A percentile compares a stretch with the other conserved stretches of the same genome.
Evolutionary conservation across 53 echinoderm and acorn worm genomes (phyloP).

Genomic region (Stichopus horrens): DNA sequence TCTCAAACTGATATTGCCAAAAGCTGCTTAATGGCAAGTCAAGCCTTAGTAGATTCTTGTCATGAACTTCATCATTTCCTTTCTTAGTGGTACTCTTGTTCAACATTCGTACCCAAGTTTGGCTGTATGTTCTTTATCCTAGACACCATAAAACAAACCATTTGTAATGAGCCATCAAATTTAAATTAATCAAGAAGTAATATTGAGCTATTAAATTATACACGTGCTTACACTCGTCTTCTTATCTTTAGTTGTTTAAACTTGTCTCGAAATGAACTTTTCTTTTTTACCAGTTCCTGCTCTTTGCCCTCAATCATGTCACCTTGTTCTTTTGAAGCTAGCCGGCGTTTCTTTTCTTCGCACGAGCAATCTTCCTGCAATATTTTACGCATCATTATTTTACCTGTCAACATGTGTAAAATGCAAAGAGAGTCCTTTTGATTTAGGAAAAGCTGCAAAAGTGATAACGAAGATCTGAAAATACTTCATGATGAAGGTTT

Average conservation of each 20-base stretch:
- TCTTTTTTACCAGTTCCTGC: not conserved
- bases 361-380: not conserved
- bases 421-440: not conserved
- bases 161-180: no score
- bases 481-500: not conserved
- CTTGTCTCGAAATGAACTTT: slow-evolving; percentile 19
- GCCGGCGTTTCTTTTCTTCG: not conserved
- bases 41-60: no score
- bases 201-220: no score
- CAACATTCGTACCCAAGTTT: no score
- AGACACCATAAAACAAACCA: no score
- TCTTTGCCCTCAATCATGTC: not conserved
- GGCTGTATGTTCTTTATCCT: no score
- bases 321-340: not conserved
- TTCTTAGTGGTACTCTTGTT: no score
- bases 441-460: not conserved
- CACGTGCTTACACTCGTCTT: not conserved
- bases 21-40: no score
- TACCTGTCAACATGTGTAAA: not conserved
- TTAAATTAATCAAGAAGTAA: no score
- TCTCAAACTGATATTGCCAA: no score
- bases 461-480: not conserved
- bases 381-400: slow-evolving; percentile 1
- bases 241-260: slow-evolving; percentile 9
- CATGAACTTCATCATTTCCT: not conserved